These are phyloP conservation scores for human (Homo sapiens) DNA, from an alignment of 2,113 vertebrate genomes.

Conservation along the genomic window GRCh38 chr20:2710501-2711000, in stretches of 20 bases:
- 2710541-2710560: neutral
- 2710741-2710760: neutral
- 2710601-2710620: neutral
- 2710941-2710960: too few species aligned
- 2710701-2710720: neutral
- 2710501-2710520: neutral
- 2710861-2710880: too few species aligned
- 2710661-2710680: neutral
- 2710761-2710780: neutral
- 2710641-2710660: constrained; percentile 25
- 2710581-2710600: constrained; percentile 10
- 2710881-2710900: too few species aligned
- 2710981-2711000: too few species aligned
- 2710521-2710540: neutral
- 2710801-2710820: neutral
- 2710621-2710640: constrained; percentile 18
- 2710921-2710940: too few species aligned
- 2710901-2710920: too few species aligned
- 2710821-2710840: neutral
- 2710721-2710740: neutral
- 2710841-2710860: constrained; percentile 4
- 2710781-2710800: neutral
- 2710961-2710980: too few species aligned
- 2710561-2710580: neutral
- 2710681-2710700: neutral